phyloP scores from a whole-genome alignment of 2,888 invertebrate genomes.

The Drosophila phalerata region DNA sequence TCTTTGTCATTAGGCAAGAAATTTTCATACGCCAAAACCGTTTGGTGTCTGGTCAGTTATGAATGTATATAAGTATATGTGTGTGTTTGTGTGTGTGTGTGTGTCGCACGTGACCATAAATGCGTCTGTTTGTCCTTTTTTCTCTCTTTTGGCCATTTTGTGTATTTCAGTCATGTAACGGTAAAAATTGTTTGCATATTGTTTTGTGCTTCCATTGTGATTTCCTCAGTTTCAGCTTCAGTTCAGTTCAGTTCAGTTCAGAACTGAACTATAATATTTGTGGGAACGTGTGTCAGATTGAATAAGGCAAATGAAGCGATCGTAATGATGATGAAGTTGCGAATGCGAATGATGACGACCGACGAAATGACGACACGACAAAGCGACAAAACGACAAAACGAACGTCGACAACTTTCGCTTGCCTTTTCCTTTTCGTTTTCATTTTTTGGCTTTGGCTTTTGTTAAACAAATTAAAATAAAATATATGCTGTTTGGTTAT shows the following conservation, averaged over 20 bases:
- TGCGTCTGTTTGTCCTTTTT: conserved; percentile 52
- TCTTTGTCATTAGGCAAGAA: conserved; percentile 49
- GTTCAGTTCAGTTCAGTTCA: no score
- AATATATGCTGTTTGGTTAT: conserved; percentile 44
- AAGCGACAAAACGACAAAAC: background rate
- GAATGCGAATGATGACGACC: conserved; percentile 1
- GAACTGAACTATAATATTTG: conserved; percentile 35
- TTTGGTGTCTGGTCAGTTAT: conserved; percentile 57
- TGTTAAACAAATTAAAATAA: conserved; percentile 79
- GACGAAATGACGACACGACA: background rate
- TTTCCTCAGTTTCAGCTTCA: conserved; percentile 25
- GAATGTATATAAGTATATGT: background rate
- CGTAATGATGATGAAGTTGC: conserved; percentile 62
- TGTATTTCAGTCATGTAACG: conserved; percentile 80
- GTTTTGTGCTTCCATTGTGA: conserved; percentile 71
- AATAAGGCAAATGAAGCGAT: conserved; percentile 80
- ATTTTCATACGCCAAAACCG: conserved; percentile 44
- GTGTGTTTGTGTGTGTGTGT: conserved; percentile 13
- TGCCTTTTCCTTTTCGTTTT: conserved; percentile 33
- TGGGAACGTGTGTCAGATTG: conserved; percentile 75
- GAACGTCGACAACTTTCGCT: conserved; percentile 46
- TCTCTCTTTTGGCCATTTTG: conserved; percentile 48
- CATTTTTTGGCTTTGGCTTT: conserved; percentile 31
- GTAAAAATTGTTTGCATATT: conserved; percentile 83
- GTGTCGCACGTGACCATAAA: conserved; percentile 77